A percentile compares a stretch with the other conserved stretches of the same genome.
Evolutionary conservation across 2,888 invertebrate genomes (phyloP).

Genomic region (Drosophila percnosoma): DNA sequence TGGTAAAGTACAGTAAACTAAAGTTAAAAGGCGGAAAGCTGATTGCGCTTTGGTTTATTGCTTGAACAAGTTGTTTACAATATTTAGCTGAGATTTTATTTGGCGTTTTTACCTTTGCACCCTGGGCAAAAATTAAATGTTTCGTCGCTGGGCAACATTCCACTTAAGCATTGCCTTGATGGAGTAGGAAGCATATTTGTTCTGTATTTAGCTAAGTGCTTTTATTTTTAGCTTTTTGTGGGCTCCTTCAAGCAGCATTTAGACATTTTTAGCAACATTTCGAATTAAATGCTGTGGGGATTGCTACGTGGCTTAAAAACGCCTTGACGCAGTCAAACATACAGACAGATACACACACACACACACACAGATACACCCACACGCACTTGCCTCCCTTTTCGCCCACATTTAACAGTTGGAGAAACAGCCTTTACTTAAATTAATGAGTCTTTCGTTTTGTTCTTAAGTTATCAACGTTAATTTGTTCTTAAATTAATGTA

Average conservation of each 20-base stretch:
- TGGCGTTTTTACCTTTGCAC: not conserved
- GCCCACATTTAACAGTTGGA: not conserved
- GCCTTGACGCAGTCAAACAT: conserved; percentile 11
- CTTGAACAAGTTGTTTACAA: conserved; percentile 12
- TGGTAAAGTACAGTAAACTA: not conserved
- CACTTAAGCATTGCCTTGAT: conserved; percentile 10
- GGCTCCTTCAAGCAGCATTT: conserved; percentile 53
- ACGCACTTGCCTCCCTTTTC: not conserved
- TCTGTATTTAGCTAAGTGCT: conserved; percentile 34
- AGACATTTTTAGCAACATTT: conserved; percentile 53
- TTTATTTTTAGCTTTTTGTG: conserved; percentile 32
- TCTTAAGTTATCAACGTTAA: not conserved
- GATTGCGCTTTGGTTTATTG: conserved; percentile 13
- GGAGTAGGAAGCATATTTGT: conserved; percentile 6
- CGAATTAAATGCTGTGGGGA: conserved; percentile 40
- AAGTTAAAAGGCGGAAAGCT: conserved; percentile 3
- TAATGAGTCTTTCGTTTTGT: not conserved
- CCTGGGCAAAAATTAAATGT: not conserved
- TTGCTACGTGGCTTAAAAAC: conserved; percentile 26
- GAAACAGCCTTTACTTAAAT: not conserved
- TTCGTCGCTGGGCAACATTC: not conserved
- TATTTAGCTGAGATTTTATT: conserved; percentile 4
- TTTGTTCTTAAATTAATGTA: not conserved
- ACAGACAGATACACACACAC: not conserved
- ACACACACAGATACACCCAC: not conserved